These are phyloP conservation scores for Petrophora chlorosata DNA, from an alignment of 2,888 invertebrate genomes.

Conservation along the genomic window DNA sequence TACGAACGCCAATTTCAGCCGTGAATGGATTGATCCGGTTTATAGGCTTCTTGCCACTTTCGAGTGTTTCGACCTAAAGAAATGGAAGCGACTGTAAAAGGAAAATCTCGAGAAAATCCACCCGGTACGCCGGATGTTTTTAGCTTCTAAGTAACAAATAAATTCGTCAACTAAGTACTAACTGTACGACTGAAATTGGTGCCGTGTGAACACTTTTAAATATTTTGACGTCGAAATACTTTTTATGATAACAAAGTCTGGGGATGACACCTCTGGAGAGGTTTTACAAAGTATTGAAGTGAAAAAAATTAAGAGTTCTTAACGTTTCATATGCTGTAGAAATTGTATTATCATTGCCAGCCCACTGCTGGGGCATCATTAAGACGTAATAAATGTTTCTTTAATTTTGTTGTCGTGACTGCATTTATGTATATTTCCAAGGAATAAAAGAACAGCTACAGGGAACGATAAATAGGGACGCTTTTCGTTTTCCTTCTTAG, in stretches of 20 bases:
- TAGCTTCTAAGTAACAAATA: conserved; percentile 18
- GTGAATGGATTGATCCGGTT: conserved; percentile 66
- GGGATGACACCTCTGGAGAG: conserved; percentile 5
- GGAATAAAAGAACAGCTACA: conserved; percentile 11
- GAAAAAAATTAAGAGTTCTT: conserved; percentile 17
- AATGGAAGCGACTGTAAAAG: conserved; percentile 30
- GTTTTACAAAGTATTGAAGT: conserved; percentile 13
- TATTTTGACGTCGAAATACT: conserved; percentile 2
- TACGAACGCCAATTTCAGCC: conserved; percentile 59
- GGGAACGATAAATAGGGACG: conserved; percentile 16
- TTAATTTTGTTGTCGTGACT: conserved; percentile 17
- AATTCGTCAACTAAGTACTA: conserved; percentile 3
- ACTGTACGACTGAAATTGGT: conserved; percentile 1
- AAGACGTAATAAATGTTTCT: conserved; percentile 19
- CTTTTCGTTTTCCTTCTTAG: conserved; percentile 23
- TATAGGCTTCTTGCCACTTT: conserved; percentile 43
- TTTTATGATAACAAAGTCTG: conserved; percentile 4
- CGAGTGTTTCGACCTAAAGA: conserved; percentile 27
- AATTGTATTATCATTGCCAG: conserved; percentile 11
- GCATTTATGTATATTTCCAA: conserved; percentile 15
- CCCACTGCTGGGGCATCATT: conserved; percentile 12
- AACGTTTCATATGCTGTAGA: conserved; percentile 12
- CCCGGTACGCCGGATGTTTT: conserved; percentile 22
- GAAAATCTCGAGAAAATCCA: conserved; percentile 35
- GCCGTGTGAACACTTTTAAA: conserved; percentile 8